Evolutionary conservation across 2,113 vertebrate species (phyloP), one percentile per base, ranked within the genome.

Genomic region (Jacana jacana): DNA sequence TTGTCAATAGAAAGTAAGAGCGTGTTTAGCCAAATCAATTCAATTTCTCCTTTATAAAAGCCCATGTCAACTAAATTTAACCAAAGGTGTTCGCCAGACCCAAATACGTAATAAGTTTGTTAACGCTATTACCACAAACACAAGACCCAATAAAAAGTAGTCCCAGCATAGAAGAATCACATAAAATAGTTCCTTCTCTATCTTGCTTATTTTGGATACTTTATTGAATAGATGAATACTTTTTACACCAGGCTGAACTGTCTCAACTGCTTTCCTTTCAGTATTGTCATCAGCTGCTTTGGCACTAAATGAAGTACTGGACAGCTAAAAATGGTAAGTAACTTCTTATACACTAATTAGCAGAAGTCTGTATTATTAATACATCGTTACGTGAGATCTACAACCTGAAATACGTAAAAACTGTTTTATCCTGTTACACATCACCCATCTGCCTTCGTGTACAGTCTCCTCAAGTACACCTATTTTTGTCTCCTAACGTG

Each of bases 381-480:
- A 27, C 39, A 4, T 1, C 9, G 16, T 14, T 35, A 40, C 1
- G 5, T 2, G 8, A 52, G 19, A 42, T 51, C 77, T 48, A 80
- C 77, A 77, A 30, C 4, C 37, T 3, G 35, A 48, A 25, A 19
- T 8, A 46, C 1, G 9, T 13, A 19, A 24, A 20, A 48, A 0
- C 4, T 70, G 20, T 23, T 77, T 80, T 69, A 66, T 19, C 40
- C 10, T 28, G 23, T 54, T 19, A 11, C 24, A 49, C 5, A 6
- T 25, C 13, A 30, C 60, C 17, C 37, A 28, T 14, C 31, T 18
- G 30, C 5, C 4, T 37, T 17, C 40, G 14, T 0, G 7, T 3
- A 9, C 0, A 17, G 25, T 15, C 23, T 65, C 7, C 27, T 44
- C 6, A 3, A 27, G 5, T 4, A 16, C 0, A 1, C 1, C 5